phyloP scores from a whole-genome alignment of 2,113 vertebrate genomes.

The Bubo bubo region DNA sequence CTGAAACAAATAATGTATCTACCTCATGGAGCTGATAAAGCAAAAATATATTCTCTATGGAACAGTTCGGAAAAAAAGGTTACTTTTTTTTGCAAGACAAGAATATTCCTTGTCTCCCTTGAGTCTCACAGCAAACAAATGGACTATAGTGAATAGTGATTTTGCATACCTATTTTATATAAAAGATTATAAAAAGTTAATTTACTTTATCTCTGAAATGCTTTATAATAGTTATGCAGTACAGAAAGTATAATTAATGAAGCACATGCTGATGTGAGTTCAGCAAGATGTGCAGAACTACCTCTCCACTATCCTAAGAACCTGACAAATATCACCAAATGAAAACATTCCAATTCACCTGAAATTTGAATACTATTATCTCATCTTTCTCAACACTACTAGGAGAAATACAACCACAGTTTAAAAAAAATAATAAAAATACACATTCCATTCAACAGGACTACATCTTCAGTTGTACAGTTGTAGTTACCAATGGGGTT shows the following conservation, averaged over 20 bases:
- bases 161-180: neutral
- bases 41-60: neutral
- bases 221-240: neutral
- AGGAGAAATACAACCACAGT: neutral
- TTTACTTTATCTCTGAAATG: neutral
- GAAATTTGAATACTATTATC: neutral
- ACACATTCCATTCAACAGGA: neutral
- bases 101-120: neutral
- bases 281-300: neutral
- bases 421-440: neutral
- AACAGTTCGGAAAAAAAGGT: neutral
- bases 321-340: neutral
- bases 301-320: neutral
- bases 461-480: fast-evolving
- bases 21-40: neutral
- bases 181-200: neutral
- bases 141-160: neutral
- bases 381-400: neutral
- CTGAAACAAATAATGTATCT: neutral
- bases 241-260: neutral
- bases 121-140: neutral
- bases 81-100: neutral
- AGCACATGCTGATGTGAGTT: neutral
- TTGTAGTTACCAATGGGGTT: neutral
- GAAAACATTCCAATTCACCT: neutral